Percentiles rank a stretch among this genome's conserved stretches.
Conservation (phyloP, 2,797 vertebrate species). For the Girardinus metallicus region DNA sequence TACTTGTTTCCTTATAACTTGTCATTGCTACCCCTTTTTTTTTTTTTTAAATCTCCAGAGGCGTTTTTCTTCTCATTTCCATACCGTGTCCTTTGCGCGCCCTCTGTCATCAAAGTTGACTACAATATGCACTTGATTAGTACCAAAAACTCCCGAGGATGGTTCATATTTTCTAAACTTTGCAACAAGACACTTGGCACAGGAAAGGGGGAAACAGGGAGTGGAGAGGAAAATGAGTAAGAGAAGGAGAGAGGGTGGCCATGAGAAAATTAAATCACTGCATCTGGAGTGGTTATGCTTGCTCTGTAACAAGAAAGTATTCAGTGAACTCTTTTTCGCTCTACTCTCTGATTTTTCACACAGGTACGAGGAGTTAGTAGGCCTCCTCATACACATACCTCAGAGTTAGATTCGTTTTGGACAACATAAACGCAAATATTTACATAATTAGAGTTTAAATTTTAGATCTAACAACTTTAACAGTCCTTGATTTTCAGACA, state of each 20-base stretch:
- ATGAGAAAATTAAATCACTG: constrained; percentile 66
- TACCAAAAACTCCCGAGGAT: constrained; percentile 45
- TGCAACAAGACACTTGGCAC: constrained; percentile 61
- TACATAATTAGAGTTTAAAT: constrained; percentile 14
- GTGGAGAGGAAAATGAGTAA: constrained; percentile 66
- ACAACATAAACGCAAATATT: constrained; percentile 9
- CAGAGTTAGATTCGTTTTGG: constrained; percentile 20
- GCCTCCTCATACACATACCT: constrained; percentile 14
- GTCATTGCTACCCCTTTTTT: constrained; percentile 43
- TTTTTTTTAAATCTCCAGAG: constrained; percentile 37
- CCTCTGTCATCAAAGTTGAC: constrained; percentile 46
- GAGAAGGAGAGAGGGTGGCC: constrained; percentile 40
- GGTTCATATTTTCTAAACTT: constrained; percentile 54
- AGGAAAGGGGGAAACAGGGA: constrained; percentile 51
- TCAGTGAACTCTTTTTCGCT: constrained; percentile 53
- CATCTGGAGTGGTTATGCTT: constrained; percentile 46
- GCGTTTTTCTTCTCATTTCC: constrained; percentile 31
- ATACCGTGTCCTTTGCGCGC: constrained; percentile 48
- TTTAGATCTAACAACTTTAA: constrained; percentile 2
- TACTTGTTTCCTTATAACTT: constrained; percentile 41
- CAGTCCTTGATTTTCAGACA: constrained; percentile 6
- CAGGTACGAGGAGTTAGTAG: constrained; percentile 43
- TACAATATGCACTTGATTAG: constrained; percentile 47
- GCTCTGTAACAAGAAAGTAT: constrained; percentile 44
- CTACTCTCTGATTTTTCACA: constrained; percentile 53